Conservation (phyloP, 2,113 vertebrate genomes). For the Rattus rattus region DNA sequence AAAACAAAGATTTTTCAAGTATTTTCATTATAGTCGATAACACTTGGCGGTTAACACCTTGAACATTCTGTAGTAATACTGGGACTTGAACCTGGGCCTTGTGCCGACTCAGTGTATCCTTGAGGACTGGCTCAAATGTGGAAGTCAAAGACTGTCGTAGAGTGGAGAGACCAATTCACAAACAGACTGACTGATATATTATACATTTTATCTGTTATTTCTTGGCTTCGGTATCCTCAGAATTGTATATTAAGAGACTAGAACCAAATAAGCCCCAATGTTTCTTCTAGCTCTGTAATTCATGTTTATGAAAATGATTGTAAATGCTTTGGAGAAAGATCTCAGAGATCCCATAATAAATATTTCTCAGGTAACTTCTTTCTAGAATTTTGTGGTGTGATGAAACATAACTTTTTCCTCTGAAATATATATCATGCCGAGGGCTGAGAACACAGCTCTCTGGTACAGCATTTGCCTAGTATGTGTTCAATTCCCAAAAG, state of each 20-base stretch:
- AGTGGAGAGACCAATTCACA: not conserved
- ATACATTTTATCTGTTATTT: not conserved
- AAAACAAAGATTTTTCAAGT: not conserved
- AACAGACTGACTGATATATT: not conserved
- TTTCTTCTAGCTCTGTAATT: constrained; percentile 37
- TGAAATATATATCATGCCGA: constrained; percentile 16
- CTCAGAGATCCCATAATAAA: not conserved
- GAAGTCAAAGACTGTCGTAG: not conserved
- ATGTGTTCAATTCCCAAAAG: not conserved
- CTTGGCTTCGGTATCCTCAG: constrained; percentile 11
- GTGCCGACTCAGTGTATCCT: not conserved
- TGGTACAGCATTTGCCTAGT: not conserved
- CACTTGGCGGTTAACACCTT: not conserved
- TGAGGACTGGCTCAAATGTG: not conserved
- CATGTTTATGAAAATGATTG: constrained; percentile 25
- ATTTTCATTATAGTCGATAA: constrained; percentile 1
- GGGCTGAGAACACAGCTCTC: not conserved
- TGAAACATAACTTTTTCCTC: not conserved
- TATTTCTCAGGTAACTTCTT: constrained; percentile 51
- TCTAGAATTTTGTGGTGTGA: not conserved
- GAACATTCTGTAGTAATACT: not conserved
- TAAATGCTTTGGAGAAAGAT: constrained; percentile 37
- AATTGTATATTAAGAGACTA: not conserved
- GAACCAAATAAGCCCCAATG: not conserved
- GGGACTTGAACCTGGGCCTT: too few relatives aligned